A percentile compares a stretch with the other conserved stretches of the same genome.
Evolutionary conservation across 2,113 vertebrate genomes (phyloP).

Genomic region (Chroicocephalus ridibundus): DNA sequence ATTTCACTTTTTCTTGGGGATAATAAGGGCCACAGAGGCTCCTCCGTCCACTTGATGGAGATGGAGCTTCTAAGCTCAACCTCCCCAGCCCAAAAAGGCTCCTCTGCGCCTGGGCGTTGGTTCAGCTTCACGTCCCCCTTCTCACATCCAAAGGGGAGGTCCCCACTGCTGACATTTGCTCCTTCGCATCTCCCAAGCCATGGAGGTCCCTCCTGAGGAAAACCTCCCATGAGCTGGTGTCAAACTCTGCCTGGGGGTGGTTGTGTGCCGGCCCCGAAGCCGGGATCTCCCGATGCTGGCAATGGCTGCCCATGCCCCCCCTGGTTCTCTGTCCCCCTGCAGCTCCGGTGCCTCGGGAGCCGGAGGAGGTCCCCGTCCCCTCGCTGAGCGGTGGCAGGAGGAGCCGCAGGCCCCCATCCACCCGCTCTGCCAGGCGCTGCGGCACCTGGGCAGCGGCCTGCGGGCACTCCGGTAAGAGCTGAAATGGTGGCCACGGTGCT

Average conservation of each 20-base stretch:
- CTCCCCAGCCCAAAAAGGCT: no score
- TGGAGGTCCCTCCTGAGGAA: accelerated
- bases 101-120: accelerated
- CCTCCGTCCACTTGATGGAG: accelerated
- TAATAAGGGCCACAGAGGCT: accelerated
- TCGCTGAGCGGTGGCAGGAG: accelerated
- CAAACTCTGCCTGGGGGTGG: background rate
- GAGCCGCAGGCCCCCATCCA: background rate
- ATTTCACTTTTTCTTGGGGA: background rate
- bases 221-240: accelerated
- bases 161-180: accelerated
- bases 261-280: accelerated
- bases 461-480: background rate
- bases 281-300: accelerated
- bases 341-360: background rate
- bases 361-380: accelerated
- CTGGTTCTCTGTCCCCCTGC: background rate
- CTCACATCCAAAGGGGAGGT: accelerated
- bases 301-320: background rate
- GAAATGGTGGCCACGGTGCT: accelerated
- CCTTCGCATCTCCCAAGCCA: background rate
- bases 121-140: background rate
- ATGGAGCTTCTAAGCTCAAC: background rate
- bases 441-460: background rate
- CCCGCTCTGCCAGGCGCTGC: background rate